Percentiles rank a stretch among this genome's conserved stretches.
Evolutionary conservation across 2,888 invertebrate species (phyloP).

Genomic region (Harpalus rubripes): DNA sequence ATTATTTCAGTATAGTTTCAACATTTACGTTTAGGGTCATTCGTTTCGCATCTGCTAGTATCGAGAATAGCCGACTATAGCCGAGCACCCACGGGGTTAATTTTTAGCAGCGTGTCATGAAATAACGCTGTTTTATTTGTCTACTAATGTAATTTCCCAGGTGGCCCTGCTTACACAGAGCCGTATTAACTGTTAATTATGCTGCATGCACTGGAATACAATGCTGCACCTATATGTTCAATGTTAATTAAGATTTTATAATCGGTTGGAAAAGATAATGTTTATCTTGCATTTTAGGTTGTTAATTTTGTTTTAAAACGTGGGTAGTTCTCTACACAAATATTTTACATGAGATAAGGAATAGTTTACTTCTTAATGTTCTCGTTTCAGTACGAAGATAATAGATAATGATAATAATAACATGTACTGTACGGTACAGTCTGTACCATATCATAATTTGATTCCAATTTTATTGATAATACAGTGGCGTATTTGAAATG

Average conservation of each 20-base stretch:
- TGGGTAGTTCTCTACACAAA: background rate
- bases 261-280: conserved; percentile 7
- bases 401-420: background rate
- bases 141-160: conserved; percentile 60
- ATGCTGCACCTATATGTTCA: conserved; percentile 21
- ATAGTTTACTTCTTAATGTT: background rate
- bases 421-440: too few relatives aligned
- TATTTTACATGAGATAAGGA: background rate
- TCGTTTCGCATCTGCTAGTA: conserved; percentile 7
- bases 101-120: conserved; percentile 57
- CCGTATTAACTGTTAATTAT: conserved; percentile 47
- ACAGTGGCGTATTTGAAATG: too few relatives aligned
- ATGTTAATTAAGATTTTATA: conserved; percentile 50
- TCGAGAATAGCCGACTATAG: conserved; percentile 12
- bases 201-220: background rate
- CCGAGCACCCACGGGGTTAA: conserved; percentile 50
- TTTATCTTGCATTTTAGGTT: background rate
- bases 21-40: background rate
- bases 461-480: too few relatives aligned
- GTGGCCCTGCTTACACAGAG: conserved; percentile 15
- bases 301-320: background rate
- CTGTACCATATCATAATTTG: too few relatives aligned
- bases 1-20: too few relatives aligned
- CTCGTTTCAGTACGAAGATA: background rate
- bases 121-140: conserved; percentile 61